Percentiles rank a stretch among this genome's conserved stretches.
These are phyloP conservation scores for Drosophila obscura DNA, from an alignment of 1,140 invertebrate genomes.

Conservation along the genomic window DNA sequence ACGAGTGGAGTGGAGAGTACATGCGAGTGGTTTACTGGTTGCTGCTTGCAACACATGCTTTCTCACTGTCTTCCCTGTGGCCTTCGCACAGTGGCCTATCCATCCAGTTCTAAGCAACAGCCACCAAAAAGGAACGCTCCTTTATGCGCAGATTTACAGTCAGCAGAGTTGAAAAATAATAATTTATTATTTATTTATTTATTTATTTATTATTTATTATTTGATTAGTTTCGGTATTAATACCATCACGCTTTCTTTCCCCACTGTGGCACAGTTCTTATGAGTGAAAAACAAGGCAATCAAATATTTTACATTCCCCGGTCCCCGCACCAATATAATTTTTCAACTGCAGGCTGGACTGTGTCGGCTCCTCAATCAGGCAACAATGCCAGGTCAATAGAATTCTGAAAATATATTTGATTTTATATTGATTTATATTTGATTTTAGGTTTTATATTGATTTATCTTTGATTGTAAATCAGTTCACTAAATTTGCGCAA, in stretches of 20 bases:
- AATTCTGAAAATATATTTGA: too few species aligned
- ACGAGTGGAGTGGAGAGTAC: slow-evolving; percentile 6
- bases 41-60: slow-evolving; percentile 16
- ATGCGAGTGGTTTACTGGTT: slow-evolving; percentile 12
- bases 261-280: slow-evolving; percentile 20
- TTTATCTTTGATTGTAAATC: too few species aligned
- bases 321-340: slow-evolving; percentile 52
- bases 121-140: too few species aligned
- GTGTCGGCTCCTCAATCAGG: slow-evolving; percentile 11
- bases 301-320: slow-evolving; percentile 76
- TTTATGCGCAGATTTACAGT: too few species aligned
- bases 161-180: too few species aligned
- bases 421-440: too few species aligned
- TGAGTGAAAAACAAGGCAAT: slow-evolving; percentile 54
- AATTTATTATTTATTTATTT: too few species aligned
- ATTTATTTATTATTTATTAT: too few species aligned
- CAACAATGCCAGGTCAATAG: too few species aligned
- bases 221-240: too few species aligned
- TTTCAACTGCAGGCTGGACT: slow-evolving; percentile 37
- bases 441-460: too few species aligned
- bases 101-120: neutral
- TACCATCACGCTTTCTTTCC: neutral
- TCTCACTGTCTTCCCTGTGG: neutral
- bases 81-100: slow-evolving; percentile 15
- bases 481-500: too few species aligned